phyloP scores from a whole-genome alignment of 1,140 invertebrate species.

The Drosophila azteca region DNA sequence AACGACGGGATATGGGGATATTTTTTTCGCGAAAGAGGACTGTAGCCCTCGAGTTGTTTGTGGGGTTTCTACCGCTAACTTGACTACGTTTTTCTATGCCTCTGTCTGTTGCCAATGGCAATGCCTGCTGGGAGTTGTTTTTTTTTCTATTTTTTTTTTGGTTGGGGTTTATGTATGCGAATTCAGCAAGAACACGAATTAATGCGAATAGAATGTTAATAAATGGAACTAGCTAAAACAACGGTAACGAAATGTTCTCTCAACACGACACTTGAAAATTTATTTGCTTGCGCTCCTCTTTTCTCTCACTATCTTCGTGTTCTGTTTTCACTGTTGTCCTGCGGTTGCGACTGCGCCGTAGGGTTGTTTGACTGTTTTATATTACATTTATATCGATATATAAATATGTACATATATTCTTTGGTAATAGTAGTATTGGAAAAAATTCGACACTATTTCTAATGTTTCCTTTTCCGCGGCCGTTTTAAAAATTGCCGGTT shows the following conservation, averaged over 20 bases:
- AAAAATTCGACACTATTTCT: too few relatives aligned
- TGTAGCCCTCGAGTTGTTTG: too few relatives aligned
- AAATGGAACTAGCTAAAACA: slow-evolving; percentile 10
- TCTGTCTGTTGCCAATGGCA: slow-evolving; percentile 71
- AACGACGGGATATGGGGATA: neutral
- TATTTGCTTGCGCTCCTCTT: slow-evolving; percentile 1
- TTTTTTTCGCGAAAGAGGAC: slow-evolving; percentile 13
- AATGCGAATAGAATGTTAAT: slow-evolving; percentile 42
- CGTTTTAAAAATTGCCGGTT: too few relatives aligned
- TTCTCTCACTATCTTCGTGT: neutral
- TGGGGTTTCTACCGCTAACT: slow-evolving; percentile 7
- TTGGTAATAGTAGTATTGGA: too few relatives aligned
- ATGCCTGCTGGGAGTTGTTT: slow-evolving; percentile 28
- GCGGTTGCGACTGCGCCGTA: slow-evolving; percentile 66
- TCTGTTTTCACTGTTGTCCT: neutral
- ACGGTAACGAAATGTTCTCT: slow-evolving; percentile 35
- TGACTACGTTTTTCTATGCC: slow-evolving; percentile 26
- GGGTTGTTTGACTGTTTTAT: too few relatives aligned
- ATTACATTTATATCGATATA: too few relatives aligned
- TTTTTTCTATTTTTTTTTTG: slow-evolving; percentile 7
- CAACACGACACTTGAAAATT: slow-evolving; percentile 28
- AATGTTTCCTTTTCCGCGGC: too few relatives aligned
- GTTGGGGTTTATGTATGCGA: neutral
- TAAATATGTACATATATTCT: too few relatives aligned
- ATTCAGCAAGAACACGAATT: slow-evolving; percentile 64